phyloP scores from a whole-genome alignment of 2,888 invertebrate species.

The Agrenia bidenticulata region DNA sequence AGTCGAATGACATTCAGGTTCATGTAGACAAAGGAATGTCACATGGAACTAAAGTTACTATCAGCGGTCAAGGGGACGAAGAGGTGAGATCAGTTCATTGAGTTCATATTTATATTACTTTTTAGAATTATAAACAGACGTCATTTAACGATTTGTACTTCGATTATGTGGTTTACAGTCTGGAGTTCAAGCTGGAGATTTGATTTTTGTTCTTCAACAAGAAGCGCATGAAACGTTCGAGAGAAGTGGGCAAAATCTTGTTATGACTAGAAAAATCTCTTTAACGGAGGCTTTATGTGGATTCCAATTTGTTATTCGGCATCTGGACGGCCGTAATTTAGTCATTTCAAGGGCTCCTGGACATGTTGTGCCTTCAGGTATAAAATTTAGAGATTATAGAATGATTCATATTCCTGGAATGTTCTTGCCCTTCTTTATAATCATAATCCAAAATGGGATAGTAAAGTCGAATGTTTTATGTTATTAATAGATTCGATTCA shows the following conservation, averaged over 20 bases:
- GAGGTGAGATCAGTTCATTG: constrained; percentile 57
- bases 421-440: too few relatives aligned
- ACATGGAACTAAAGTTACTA: constrained; percentile 80
- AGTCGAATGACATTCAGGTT: constrained; percentile 81
- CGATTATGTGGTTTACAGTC: constrained; percentile 61
- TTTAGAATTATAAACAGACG: constrained; percentile 8
- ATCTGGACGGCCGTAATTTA: constrained; percentile 83
- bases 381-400: too few relatives aligned
- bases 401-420: too few relatives aligned
- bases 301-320: constrained; percentile 77
- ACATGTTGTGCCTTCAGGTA: constrained; percentile 79
- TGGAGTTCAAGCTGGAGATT: constrained; percentile 81
- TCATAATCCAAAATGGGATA: too few relatives aligned
- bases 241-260: constrained; percentile 72
- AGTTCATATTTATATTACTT: too few relatives aligned
- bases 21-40: constrained; percentile 87
- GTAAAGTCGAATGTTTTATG: too few relatives aligned
- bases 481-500: constrained; percentile 63
- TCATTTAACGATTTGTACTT: neutral
- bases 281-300: constrained; percentile 90
- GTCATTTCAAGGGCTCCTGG: constrained; percentile 75
- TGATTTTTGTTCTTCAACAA: constrained; percentile 80
- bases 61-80: constrained; percentile 88
- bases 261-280: constrained; percentile 72
- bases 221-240: constrained; percentile 77